These are phyloP conservation scores for Drosophila infuscata DNA, from an alignment of 2,888 invertebrate species.

Conservation along the genomic window DNA sequence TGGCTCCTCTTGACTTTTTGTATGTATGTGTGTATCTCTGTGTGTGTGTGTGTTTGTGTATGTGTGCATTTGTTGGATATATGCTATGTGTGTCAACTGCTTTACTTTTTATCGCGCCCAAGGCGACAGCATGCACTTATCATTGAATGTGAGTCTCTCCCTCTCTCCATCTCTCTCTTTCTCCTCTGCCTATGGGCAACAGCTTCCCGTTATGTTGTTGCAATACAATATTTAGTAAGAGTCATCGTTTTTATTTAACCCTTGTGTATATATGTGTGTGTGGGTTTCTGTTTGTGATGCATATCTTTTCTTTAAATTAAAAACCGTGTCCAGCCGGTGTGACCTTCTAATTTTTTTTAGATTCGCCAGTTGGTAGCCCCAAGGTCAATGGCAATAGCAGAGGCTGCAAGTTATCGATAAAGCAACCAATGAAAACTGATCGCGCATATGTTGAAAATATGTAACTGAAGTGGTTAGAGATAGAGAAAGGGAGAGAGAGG, in stretches of 20 bases:
- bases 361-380: slow-evolving; percentile 4
- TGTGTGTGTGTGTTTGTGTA: background rate
- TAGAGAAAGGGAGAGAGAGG: background rate
- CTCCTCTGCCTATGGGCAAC: slow-evolving; percentile 1
- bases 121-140: slow-evolving; percentile 62
- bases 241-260: slow-evolving; percentile 34
- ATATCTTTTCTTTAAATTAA: slow-evolving; percentile 37
- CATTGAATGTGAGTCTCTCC: slow-evolving; percentile 17
- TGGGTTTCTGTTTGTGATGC: slow-evolving; percentile 6
- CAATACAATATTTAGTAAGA: slow-evolving; percentile 39
- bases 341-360: slow-evolving; percentile 32
- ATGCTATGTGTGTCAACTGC: slow-evolving; percentile 63
- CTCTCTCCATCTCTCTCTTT: background rate
- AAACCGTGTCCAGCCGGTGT: slow-evolving; percentile 8
- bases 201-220: slow-evolving; percentile 39
- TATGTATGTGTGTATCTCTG: slow-evolving; percentile 13
- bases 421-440: slow-evolving; percentile 29
- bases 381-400: slow-evolving; percentile 37
- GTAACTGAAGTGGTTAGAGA: background rate
- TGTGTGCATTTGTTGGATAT: slow-evolving; percentile 5
- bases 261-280: background rate
- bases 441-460: slow-evolving; percentile 28
- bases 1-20: slow-evolving; percentile 73
- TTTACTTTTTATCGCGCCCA: slow-evolving; percentile 63
- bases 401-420: slow-evolving; percentile 42